Conservation (phyloP, 2,888 invertebrate genomes). For the Dastarcus helophoroides region DNA sequence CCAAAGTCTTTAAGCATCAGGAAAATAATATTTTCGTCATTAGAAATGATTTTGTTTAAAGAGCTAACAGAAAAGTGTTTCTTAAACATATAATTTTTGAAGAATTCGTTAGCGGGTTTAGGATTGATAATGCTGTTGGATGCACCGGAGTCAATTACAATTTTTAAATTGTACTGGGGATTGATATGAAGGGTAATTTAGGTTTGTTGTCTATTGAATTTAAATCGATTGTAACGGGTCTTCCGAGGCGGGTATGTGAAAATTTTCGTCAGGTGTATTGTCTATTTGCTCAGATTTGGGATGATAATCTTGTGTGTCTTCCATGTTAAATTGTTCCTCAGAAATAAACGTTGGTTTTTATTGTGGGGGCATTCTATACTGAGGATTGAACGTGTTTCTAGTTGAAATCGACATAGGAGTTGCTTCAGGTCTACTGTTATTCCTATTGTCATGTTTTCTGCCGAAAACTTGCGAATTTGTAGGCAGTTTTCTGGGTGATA, state of each 20-base stretch:
- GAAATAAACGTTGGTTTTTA: slow-evolving; percentile 2
- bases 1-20: slow-evolving; percentile 10
- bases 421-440: slow-evolving; percentile 5
- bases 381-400: slow-evolving; percentile 1
- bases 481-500: background rate
- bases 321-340: slow-evolving; percentile 7
- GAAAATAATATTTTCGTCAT: slow-evolving; percentile 10
- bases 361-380: background rate
- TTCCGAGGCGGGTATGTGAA: slow-evolving; percentile 10
- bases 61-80: slow-evolving; percentile 11
- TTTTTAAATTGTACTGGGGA: slow-evolving; percentile 11
- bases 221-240: slow-evolving; percentile 6
- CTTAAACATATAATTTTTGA: slow-evolving; percentile 10
- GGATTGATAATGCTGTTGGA: slow-evolving; percentile 12
- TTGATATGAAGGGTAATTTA: slow-evolving; percentile 13
- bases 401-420: slow-evolving; percentile 9
- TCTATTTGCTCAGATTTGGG: background rate
- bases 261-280: slow-evolving; percentile 6
- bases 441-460: too few relatives aligned
- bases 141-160: slow-evolving; percentile 13
- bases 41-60: slow-evolving; percentile 10
- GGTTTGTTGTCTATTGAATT: slow-evolving; percentile 12
- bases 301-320: slow-evolving; percentile 5
- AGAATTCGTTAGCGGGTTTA: slow-evolving; percentile 7
- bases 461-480: too few relatives aligned